phyloP scores from a whole-genome alignment of 2,113 vertebrate species.

The Stercorarius parasiticus region DNA sequence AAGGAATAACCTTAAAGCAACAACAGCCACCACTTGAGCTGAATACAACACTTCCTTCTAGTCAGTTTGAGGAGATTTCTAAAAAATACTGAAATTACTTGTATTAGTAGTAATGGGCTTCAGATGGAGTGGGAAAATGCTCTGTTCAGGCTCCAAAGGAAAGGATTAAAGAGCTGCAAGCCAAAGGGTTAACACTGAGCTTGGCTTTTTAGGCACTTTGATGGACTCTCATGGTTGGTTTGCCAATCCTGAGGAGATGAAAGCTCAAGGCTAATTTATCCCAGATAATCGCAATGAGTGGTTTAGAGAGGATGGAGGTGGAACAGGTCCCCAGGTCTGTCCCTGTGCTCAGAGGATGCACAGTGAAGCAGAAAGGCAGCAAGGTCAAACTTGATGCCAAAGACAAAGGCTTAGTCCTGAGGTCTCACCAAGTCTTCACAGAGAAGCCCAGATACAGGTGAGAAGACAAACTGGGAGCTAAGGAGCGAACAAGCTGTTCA shows the following conservation, averaged over 20 bases:
- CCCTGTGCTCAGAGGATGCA: too few species aligned
- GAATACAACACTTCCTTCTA: not conserved
- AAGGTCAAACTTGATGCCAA: not conserved
- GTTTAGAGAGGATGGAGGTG: not conserved
- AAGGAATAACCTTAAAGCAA: not conserved
- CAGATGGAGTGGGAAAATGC: not conserved
- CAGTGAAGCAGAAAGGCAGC: not conserved
- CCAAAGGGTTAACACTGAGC: not conserved
- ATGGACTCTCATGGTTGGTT: not conserved
- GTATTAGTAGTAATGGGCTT: not conserved
- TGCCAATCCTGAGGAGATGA: rapidly evolving
- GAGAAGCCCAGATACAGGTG: not conserved
- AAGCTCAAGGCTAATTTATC: not conserved
- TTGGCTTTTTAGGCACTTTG: not conserved
- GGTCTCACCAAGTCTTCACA: not conserved
- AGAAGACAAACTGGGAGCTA: not conserved
- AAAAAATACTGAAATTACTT: not conserved
- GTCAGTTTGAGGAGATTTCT: not conserved
- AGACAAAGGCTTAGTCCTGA: not conserved
- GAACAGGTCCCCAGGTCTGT: not conserved
- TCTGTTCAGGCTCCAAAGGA: not conserved
- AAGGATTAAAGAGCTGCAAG: not conserved
- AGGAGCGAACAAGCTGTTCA: not conserved
- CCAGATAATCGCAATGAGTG: not conserved
- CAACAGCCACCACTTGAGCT: not conserved